Evolutionary conservation across 1,140 invertebrate genomes (phyloP).

Genomic region (Drosophila aff.): DNA sequence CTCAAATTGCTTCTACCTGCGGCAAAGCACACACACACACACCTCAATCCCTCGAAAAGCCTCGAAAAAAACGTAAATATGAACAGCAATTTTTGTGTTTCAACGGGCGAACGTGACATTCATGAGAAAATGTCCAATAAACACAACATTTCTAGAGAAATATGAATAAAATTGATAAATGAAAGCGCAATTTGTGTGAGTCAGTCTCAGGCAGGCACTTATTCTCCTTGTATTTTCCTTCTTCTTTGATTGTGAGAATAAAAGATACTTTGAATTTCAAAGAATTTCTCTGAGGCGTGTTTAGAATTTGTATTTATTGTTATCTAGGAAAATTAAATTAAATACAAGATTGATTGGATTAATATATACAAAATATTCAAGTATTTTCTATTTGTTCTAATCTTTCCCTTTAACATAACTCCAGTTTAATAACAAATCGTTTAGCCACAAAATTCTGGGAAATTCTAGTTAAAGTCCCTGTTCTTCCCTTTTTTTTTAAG

Average conservation of each 20-base stretch:
- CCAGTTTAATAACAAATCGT: not conserved
- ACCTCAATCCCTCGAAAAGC: conserved; percentile 11
- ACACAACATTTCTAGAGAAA: conserved; percentile 38
- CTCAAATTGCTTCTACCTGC: conserved; percentile 51
- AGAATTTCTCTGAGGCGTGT: not conserved
- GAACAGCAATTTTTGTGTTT: conserved; percentile 39
- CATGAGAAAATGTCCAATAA: conserved; percentile 37
- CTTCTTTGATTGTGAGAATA: conserved; percentile 3
- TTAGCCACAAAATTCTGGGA: not conserved
- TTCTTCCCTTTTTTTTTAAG: not conserved
- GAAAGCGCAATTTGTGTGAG: conserved; percentile 57
- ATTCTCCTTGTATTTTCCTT: conserved; percentile 20
- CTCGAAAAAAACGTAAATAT: conserved; percentile 17
- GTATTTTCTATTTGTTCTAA: not conserved
- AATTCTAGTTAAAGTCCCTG: no score
- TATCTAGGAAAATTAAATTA: not conserved
- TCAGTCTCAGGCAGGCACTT: conserved; percentile 23
- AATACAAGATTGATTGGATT: not conserved
- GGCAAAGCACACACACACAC: not conserved
- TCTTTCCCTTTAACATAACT: not conserved
- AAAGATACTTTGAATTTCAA: not conserved
- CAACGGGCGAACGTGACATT: conserved; percentile 68
- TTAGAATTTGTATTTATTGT: not conserved
- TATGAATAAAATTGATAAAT: conserved; percentile 51
- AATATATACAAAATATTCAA: not conserved